Conservation (phyloP, 2,797 vertebrate species). For the Discoglossus pictus region DNA sequence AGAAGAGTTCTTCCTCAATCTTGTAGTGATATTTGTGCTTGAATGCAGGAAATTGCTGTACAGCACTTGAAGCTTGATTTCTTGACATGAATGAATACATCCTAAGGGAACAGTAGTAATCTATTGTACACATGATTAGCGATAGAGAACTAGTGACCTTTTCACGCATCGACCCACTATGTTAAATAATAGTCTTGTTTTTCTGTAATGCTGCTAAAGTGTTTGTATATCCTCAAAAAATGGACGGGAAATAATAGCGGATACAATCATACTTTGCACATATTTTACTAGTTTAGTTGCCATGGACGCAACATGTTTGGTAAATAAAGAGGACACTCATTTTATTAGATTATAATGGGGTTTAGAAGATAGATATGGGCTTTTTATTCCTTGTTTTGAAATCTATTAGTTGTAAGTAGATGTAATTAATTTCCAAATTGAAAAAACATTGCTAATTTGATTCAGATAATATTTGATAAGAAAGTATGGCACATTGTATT, state of each 20-base stretch:
- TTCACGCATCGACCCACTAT: slow-evolving; percentile 56
- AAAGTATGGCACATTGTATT: too few species aligned
- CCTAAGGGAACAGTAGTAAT: slow-evolving; percentile 65
- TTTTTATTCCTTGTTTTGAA: too few species aligned
- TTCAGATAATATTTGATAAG: too few species aligned
- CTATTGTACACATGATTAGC: slow-evolving; percentile 60
- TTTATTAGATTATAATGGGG: too few species aligned
- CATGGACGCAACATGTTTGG: slow-evolving; percentile 1
- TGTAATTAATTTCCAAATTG: too few species aligned
- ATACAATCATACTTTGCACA: not conserved
- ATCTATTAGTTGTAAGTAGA: too few species aligned
- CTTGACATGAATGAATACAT: slow-evolving; percentile 65
- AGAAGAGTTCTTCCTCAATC: slow-evolving; percentile 65
- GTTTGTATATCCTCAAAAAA: slow-evolving; percentile 6
- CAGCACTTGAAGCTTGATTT: slow-evolving; percentile 65
- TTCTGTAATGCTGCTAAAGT: slow-evolving; percentile 6
- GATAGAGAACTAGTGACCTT: slow-evolving; percentile 67
- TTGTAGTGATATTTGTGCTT: slow-evolving; percentile 69
- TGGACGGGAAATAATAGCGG: slow-evolving; percentile 27
- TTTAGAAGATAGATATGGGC: too few species aligned
- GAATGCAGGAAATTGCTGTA: slow-evolving; percentile 69
- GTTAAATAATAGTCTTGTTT: slow-evolving; percentile 61
- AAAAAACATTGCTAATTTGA: too few species aligned
- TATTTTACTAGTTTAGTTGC: slow-evolving; percentile 7
- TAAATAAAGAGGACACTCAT: too few species aligned